phyloP scores from a whole-genome alignment of 2,888 invertebrate genomes.

The Kryphioiulus occultus region DNA sequence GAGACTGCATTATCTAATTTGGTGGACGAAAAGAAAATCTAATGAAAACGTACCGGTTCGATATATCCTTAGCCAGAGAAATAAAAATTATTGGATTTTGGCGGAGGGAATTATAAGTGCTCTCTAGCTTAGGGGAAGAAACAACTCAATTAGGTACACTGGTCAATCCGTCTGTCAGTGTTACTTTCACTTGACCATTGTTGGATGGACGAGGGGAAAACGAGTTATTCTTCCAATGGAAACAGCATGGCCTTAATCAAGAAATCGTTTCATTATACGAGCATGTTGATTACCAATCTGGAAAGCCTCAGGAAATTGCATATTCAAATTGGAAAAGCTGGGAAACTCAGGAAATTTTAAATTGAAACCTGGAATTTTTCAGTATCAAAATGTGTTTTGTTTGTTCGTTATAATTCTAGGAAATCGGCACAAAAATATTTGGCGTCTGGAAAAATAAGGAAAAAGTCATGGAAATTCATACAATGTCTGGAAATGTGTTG shows the following conservation, averaged over 20 bases:
- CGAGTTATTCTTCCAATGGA: background rate
- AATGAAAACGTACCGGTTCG: constrained; percentile 17
- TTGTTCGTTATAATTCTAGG: no score
- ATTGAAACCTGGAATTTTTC: no score
- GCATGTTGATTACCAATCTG: background rate
- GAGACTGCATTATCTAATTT: constrained; percentile 32
- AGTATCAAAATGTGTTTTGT: no score
- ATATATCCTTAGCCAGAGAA: background rate
- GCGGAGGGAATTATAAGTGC: constrained; percentile 22
- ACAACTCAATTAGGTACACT: constrained; percentile 30
- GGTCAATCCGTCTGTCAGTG: constrained; percentile 6
- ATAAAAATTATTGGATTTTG: constrained; percentile 36
- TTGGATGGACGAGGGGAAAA: background rate
- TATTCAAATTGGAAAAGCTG: no score
- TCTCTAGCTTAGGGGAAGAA: constrained; percentile 20
- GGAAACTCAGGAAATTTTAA: no score
- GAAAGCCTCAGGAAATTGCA: no score
- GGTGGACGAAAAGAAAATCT: background rate
- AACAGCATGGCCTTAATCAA: constrained; percentile 4
- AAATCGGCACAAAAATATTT: no score
- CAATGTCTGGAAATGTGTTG: no score
- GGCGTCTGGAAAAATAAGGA: no score
- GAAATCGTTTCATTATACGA: constrained; percentile 6
- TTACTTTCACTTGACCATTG: constrained; percentile 11
- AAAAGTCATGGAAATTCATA: no score